A percentile compares a stretch with the other conserved stretches of the same genome.
Conservation (phyloP, 2,113 vertebrate species). For the Dasyprocta punctata region DNA sequence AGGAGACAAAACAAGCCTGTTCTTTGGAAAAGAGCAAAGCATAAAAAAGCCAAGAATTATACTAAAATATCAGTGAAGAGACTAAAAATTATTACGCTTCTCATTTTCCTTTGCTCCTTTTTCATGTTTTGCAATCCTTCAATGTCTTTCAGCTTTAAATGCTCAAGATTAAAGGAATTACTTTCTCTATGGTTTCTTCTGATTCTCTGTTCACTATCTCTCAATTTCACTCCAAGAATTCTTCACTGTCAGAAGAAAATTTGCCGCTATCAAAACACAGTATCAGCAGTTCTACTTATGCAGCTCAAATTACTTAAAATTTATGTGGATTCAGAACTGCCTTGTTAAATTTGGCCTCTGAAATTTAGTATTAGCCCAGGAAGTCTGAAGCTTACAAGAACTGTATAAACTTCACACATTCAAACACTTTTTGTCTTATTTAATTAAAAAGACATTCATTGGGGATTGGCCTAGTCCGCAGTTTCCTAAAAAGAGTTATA, state of each 20-base stretch:
- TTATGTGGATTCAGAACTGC: neutral
- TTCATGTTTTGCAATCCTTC: neutral
- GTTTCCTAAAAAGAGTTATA: neutral
- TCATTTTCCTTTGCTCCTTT: conserved; percentile 26
- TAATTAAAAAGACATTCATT: neutral
- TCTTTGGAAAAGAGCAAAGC: conserved; percentile 47
- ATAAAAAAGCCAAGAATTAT: conserved; percentile 48
- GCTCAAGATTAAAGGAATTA: conserved; percentile 15
- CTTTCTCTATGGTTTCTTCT: conserved; percentile 13
- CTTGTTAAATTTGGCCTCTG: conserved; percentile 12
- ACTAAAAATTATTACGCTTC: conserved; percentile 38
- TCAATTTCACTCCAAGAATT: neutral
- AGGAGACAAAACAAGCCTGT: neutral
- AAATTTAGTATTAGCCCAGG: conserved; percentile 26
- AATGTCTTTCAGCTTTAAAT: conserved; percentile 25
- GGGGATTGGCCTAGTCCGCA: neutral
- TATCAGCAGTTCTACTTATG: neutral
- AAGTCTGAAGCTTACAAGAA: neutral
- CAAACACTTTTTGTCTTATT: neutral
- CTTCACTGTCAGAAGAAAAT: neutral
- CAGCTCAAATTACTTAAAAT: neutral
- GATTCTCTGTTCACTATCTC: neutral
- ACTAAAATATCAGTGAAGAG: conserved; percentile 24
- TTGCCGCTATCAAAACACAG: neutral
- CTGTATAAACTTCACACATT: neutral